Conservation (phyloP, 2,888 invertebrate species). For the Drosophila lutescens region DNA sequence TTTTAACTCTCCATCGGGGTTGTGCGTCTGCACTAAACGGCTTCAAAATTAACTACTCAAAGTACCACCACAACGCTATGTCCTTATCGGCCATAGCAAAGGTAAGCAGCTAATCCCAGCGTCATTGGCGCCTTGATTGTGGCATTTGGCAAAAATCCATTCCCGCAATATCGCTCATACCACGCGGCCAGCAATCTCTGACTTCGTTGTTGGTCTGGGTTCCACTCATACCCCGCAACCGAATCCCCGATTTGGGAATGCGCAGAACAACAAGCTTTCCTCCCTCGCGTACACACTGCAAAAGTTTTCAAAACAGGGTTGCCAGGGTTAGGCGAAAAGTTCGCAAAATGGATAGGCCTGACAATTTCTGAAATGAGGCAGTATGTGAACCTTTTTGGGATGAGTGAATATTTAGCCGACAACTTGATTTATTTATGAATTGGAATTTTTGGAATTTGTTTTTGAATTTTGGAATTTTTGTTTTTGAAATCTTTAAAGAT, state of each 20-base stretch:
- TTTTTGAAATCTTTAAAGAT: no score
- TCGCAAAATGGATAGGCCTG: background rate
- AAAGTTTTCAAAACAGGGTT: conserved; percentile 52
- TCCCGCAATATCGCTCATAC: conserved; percentile 69
- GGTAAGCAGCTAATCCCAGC: conserved; percentile 85
- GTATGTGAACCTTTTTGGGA: no score
- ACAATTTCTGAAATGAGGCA: background rate
- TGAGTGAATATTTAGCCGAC: no score
- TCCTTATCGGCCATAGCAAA: conserved; percentile 87
- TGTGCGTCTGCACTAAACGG: conserved; percentile 76
- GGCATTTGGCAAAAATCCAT: conserved; percentile 37
- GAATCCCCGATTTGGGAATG: conserved; percentile 19
- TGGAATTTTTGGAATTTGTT: no score
- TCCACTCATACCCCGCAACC: conserved; percentile 46
- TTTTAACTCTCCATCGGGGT: conserved; percentile 38
- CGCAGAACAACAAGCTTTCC: conserved; percentile 51
- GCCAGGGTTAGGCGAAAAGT: conserved; percentile 25
- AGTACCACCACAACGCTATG: conserved; percentile 88
- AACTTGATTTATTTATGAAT: no score
- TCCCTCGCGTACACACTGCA: conserved; percentile 40
- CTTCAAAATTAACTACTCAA: conserved; percentile 88
- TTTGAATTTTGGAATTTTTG: no score
- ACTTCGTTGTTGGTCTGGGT: conserved; percentile 55
- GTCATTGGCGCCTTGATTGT: conserved; percentile 39
- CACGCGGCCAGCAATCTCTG: conserved; percentile 31